phyloP scores from a whole-genome alignment of 1,140 invertebrate genomes.

The Paraescarpia echinospica region DNA sequence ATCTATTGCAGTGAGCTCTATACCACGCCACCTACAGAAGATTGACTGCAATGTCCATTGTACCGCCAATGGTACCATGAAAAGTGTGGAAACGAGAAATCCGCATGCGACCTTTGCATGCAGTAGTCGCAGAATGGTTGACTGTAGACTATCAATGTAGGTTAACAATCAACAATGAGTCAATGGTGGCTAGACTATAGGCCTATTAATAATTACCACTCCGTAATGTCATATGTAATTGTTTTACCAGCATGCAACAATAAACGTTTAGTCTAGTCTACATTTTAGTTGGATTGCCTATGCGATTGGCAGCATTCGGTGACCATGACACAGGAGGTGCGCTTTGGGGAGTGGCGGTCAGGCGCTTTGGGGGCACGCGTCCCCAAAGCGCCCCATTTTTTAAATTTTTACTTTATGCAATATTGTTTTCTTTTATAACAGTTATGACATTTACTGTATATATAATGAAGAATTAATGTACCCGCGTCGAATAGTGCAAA shows the following conservation, averaged over 20 bases:
- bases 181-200: constrained; percentile 2
- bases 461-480: constrained; percentile 9
- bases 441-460: constrained; percentile 3
- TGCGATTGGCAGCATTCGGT: constrained; percentile 6
- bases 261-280: constrained; percentile 1
- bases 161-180: constrained; percentile 13
- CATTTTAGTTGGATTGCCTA: constrained; percentile 10
- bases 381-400: not conserved
- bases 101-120: constrained; percentile 11
- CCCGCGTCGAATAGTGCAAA: constrained; percentile 10
- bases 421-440: not conserved
- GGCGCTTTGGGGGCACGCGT: too few species aligned
- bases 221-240: not conserved
- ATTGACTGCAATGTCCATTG: too few species aligned
- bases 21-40: too few species aligned
- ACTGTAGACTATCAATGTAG: constrained; percentile 9
- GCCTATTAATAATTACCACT: not conserved
- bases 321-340: not conserved
- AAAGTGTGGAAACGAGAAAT: constrained; percentile 14
- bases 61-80: too few species aligned
- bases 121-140: constrained; percentile 12
- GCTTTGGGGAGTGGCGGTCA: not conserved
- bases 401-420: too few species aligned
- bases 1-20: too few species aligned
- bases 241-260: constrained; percentile 7